These are phyloP conservation scores for Leuciscus idus DNA, from an alignment of 2,113 vertebrate species.

Conservation along the genomic window DNA sequence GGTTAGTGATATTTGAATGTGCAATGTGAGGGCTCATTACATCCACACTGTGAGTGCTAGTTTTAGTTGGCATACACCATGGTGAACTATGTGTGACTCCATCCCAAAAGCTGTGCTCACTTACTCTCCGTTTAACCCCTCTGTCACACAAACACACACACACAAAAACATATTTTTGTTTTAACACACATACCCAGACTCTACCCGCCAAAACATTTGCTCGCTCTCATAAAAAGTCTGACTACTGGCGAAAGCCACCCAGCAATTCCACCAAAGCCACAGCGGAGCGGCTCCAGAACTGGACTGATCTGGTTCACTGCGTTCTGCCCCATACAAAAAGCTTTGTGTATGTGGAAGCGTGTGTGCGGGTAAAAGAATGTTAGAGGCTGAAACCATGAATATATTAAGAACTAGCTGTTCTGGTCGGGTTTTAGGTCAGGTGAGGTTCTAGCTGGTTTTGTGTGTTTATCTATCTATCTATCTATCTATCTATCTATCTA, in stretches of 20 bases:
- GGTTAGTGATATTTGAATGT: slow-evolving; percentile 10
- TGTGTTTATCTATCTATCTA: background rate
- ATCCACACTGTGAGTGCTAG: slow-evolving; percentile 44
- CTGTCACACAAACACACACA: slow-evolving; percentile 14
- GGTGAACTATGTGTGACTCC: slow-evolving; percentile 66
- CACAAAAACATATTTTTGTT: slow-evolving; percentile 29
- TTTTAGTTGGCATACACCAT: slow-evolving; percentile 50
- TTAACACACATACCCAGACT: slow-evolving; percentile 15
- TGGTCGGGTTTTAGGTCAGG: slow-evolving; percentile 38
- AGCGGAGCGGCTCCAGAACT: slow-evolving; percentile 50
- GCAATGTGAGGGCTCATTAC: slow-evolving; percentile 5
- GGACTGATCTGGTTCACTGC: slow-evolving; percentile 47
- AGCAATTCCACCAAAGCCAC: slow-evolving; percentile 59
- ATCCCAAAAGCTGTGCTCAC: slow-evolving; percentile 56
- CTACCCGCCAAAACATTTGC: background rate
- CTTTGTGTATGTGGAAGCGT: slow-evolving; percentile 29
- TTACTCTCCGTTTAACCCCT: slow-evolving; percentile 34
- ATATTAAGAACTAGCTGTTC: background rate
- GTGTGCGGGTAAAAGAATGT: slow-evolving; percentile 31
- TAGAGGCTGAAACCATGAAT: slow-evolving; percentile 21
- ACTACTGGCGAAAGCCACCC: slow-evolving; percentile 49
- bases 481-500: too few species aligned
- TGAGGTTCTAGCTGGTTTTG: slow-evolving; percentile 21
- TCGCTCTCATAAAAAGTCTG: slow-evolving; percentile 38
- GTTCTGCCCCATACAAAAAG: slow-evolving; percentile 22